Evolutionary conservation across 1,140 invertebrate species (phyloP).

Genomic region (Popillia japonica): DNA sequence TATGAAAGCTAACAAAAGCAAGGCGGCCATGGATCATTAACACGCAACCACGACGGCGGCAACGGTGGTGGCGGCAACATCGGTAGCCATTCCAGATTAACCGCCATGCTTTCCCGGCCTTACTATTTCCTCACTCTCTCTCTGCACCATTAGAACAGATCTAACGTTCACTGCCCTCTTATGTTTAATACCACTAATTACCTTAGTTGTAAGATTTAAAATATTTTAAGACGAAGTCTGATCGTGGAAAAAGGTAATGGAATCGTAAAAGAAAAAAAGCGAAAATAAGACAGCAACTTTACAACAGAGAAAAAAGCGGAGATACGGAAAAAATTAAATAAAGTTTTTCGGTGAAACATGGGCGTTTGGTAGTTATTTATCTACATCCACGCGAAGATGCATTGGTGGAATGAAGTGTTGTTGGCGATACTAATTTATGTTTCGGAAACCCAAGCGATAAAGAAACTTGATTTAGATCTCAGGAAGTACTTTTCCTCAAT

Average conservation of each 20-base stretch:
- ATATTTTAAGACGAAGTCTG: slow-evolving; percentile 29
- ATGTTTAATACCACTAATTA: slow-evolving; percentile 19
- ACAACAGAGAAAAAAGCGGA: neutral
- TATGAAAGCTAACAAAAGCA: slow-evolving; percentile 40
- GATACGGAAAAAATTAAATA: slow-evolving; percentile 23
- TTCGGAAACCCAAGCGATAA: neutral
- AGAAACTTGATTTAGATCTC: neutral
- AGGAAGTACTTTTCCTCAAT: neutral
- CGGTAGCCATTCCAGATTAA: slow-evolving; percentile 28
- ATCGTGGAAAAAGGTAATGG: neutral
- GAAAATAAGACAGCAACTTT: neutral
- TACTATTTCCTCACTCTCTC: neutral
- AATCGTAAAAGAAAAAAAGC: neutral
- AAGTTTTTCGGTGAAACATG: neutral
- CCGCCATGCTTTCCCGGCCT: neutral
- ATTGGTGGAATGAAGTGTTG: slow-evolving; percentile 12
- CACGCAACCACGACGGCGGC: slow-evolving; percentile 34
- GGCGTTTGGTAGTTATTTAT: slow-evolving; percentile 25
- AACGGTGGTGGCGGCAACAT: slow-evolving; percentile 21
- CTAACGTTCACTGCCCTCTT: slow-evolving; percentile 2
- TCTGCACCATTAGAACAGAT: neutral
- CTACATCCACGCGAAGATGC: neutral
- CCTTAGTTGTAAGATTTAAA: slow-evolving; percentile 30
- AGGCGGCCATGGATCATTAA: slow-evolving; percentile 38
- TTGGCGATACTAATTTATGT: slow-evolving; percentile 22